Conservation (phyloP, 2,113 vertebrate species). For the Cyprinodon brontotheroides region DNA sequence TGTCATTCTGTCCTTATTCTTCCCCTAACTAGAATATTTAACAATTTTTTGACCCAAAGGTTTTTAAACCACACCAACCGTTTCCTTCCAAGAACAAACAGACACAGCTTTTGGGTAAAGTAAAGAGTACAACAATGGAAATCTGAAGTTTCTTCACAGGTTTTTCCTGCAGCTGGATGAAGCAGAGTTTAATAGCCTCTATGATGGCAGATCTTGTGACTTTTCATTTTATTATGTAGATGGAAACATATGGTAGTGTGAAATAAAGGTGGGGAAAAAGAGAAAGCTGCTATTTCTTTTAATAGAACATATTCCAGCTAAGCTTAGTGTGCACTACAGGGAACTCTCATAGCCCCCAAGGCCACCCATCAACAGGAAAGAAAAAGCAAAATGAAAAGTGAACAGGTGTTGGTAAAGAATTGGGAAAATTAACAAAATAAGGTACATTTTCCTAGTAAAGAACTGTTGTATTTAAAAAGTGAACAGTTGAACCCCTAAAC, state of each 20-base stretch:
- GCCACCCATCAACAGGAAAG: neutral
- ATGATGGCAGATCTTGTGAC: neutral
- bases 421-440: neutral
- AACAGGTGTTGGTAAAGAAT: neutral
- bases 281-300: neutral
- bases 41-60: neutral
- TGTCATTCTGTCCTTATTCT: neutral
- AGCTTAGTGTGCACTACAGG: neutral
- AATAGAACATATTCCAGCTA: neutral
- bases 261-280: neutral
- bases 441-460: constrained; percentile 3
- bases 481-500: constrained; percentile 17
- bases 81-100: neutral
- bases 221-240: neutral
- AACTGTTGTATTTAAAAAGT: constrained; percentile 17
- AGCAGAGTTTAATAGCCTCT: neutral
- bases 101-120: neutral
- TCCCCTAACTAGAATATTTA: neutral
- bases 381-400: neutral
- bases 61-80: neutral
- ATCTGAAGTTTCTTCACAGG: neutral
- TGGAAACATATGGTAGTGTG: neutral
- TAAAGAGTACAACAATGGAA: neutral
- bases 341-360: neutral
- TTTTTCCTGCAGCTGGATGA: neutral